These are phyloP conservation scores for Scomberomorus guttatus DNA, from an alignment of 2,797 vertebrate species.

Conservation along the genomic window DNA sequence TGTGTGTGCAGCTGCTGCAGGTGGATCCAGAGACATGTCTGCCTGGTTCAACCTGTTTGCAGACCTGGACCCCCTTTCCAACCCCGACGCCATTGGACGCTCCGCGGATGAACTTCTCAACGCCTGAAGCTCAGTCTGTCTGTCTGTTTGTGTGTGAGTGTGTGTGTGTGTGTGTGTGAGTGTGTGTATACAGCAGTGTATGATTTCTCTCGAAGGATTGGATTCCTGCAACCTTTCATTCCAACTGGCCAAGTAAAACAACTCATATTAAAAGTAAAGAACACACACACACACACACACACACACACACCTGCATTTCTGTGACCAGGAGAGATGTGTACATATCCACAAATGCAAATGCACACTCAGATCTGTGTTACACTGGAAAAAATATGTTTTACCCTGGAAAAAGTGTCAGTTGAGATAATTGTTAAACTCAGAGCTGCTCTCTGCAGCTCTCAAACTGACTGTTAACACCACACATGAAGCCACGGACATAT, in stretches of 20 bases:
- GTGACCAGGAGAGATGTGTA: conserved; percentile 3
- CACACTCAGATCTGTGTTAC: neutral
- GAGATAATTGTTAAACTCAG: neutral
- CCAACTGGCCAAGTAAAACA: conserved; percentile 33
- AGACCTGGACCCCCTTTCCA: conserved; percentile 89
- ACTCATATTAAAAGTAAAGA: conserved; percentile 3
- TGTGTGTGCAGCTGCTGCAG: conserved; percentile 49
- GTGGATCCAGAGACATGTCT: conserved; percentile 84
- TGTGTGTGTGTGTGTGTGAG: neutral
- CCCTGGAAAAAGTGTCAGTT: neutral
- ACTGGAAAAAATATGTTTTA: conserved; percentile 12
- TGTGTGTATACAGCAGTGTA: neutral
- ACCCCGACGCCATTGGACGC: conserved; percentile 90
- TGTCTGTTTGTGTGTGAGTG: neutral
- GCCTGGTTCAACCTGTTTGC: conserved; percentile 89
- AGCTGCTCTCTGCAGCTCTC: neutral
- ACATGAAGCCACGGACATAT: conserved; percentile 7
- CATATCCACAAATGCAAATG: neutral
- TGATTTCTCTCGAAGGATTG: conserved; percentile 19
- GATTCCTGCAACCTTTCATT: conserved; percentile 26
- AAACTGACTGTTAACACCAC: conserved; percentile 52
- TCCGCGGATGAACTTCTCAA: conserved; percentile 92
- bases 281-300: neutral
- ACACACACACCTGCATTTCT: neutral
- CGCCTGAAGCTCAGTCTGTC: conserved; percentile 82